A percentile compares a stretch with the other conserved stretches of the same genome.
Conservation (phyloP, 2,888 invertebrate genomes). For the Nomada flava region DNA sequence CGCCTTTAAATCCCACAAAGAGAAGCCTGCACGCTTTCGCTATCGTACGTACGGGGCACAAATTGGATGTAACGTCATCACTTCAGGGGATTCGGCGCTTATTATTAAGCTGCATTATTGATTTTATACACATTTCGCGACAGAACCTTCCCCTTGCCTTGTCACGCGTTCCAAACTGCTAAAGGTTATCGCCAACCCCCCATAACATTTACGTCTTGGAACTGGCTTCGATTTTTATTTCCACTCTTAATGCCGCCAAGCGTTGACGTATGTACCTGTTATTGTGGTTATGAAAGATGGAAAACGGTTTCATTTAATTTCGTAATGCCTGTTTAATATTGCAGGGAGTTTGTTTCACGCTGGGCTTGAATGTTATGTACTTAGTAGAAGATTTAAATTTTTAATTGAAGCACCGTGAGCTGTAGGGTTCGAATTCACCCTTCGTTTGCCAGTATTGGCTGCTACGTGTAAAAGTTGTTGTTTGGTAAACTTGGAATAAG, state of each 20-base stretch:
- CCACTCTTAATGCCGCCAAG: slow-evolving; percentile 34
- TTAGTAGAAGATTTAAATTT: too few species aligned
- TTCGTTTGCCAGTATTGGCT: too few species aligned
- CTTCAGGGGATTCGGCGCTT: slow-evolving; percentile 72
- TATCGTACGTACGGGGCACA: slow-evolving; percentile 42
- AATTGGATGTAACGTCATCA: slow-evolving; percentile 73
- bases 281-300: not conserved
- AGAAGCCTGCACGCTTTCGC: slow-evolving; percentile 61
- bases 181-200: slow-evolving; percentile 60
- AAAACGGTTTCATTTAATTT: slow-evolving; percentile 16
- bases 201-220: slow-evolving; percentile 10
- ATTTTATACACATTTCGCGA: slow-evolving; percentile 50
- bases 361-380: too few species aligned
- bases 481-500: too few species aligned
- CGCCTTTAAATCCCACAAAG: slow-evolving; percentile 66
- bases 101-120: slow-evolving; percentile 70
- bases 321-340: not conserved
- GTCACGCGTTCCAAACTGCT: slow-evolving; percentile 3
- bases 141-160: slow-evolving; percentile 31
- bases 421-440: too few species aligned
- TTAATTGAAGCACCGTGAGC: too few species aligned
- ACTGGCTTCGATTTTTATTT: slow-evolving; percentile 26
- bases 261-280: slow-evolving; percentile 3
- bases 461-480: too few species aligned
- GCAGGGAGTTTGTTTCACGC: too few species aligned